Conservation (phyloP, 2,113 vertebrate species). For the Silurus meridionalis region DNA sequence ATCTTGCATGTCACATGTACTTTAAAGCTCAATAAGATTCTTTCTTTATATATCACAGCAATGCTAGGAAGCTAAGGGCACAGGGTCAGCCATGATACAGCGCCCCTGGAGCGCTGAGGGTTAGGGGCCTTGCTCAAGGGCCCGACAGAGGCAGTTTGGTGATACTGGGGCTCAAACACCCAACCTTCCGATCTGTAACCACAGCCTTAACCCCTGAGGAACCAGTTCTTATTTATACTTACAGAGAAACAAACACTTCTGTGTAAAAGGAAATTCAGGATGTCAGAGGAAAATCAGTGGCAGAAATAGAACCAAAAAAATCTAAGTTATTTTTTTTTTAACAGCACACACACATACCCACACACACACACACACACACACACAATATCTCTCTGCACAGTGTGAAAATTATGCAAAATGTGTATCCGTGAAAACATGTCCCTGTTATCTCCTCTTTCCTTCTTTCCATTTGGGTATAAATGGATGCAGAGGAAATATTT, state of each 20-base stretch:
- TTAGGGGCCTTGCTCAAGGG: too few relatives aligned
- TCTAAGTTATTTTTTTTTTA: background rate
- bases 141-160: too few relatives aligned
- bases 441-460: background rate
- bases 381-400: background rate
- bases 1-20: too few relatives aligned
- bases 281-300: background rate
- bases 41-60: too few relatives aligned
- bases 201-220: too few relatives aligned
- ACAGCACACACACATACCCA: slow-evolving; percentile 1
- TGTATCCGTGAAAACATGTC: background rate
- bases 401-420: background rate
- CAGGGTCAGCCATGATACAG: too few relatives aligned
- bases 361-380: slow-evolving; percentile 6
- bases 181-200: too few relatives aligned
- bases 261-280: background rate
- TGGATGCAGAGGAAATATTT: background rate
- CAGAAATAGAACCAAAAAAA: background rate
- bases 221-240: background rate
- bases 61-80: too few relatives aligned
- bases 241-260: background rate
- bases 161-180: too few relatives aligned
- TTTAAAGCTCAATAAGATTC: too few relatives aligned
- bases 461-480: background rate
- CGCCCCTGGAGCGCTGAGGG: too few relatives aligned